phyloP scores from a whole-genome alignment of 2,888 invertebrate genomes.

The Harpalus rufipes region DNA sequence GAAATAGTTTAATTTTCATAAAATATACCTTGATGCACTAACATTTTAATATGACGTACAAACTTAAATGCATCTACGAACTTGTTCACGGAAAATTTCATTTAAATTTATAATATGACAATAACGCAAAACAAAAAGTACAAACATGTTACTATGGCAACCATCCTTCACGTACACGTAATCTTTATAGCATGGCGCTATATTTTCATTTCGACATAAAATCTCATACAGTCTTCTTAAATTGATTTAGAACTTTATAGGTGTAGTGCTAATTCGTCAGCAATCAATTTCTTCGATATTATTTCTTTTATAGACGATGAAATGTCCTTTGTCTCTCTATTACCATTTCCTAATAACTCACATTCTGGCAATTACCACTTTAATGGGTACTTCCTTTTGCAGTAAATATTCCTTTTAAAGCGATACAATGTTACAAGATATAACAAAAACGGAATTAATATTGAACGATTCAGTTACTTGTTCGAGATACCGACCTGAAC shows the following conservation, averaged over 20 bases:
- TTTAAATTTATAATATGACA: conserved; percentile 41
- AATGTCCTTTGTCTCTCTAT: neutral
- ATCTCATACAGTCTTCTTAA: neutral
- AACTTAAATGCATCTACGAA: neutral
- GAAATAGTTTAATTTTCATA: neutral
- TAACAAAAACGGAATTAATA: too few relatives aligned
- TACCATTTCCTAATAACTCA: conserved; percentile 1
- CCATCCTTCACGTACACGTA: conserved; percentile 16
- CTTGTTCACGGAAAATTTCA: conserved; percentile 26
- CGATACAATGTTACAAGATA: too few relatives aligned
- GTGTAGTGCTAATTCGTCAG: neutral
- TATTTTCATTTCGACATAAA: conserved; percentile 27
- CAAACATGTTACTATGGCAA: conserved; percentile 26
- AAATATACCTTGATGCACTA: neutral
- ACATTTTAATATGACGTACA: conserved; percentile 18
- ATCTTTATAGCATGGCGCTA: conserved; percentile 26
- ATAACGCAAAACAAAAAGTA: conserved; percentile 31
- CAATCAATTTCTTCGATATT: neutral
- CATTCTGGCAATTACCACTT: neutral
- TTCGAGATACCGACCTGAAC: too few relatives aligned
- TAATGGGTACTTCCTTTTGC: neutral
- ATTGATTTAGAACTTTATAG: conserved; percentile 21
- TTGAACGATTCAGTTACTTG: too few relatives aligned
- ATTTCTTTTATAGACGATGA: conserved; percentile 3
- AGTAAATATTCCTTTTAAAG: too few relatives aligned